A percentile compares a stretch with the other conserved stretches of the same genome.
Conservation (phyloP, 2,888 invertebrate species). For the Lordiphosa andalusiaca region DNA sequence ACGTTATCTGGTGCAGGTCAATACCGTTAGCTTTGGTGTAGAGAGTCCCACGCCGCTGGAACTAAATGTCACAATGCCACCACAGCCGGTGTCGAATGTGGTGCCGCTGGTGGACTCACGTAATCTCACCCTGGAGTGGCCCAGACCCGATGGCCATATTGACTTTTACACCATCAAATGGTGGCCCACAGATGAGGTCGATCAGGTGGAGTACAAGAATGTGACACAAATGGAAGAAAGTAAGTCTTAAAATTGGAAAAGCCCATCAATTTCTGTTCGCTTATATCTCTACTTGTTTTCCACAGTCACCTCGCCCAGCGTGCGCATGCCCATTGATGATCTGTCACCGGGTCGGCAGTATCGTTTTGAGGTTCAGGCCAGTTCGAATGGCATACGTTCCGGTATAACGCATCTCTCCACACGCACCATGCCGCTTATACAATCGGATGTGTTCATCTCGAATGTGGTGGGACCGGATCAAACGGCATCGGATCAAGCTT, state of each 20-base stretch:
- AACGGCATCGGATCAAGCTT: neutral
- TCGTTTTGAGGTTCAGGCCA: constrained; percentile 87
- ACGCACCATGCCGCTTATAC: constrained; percentile 92
- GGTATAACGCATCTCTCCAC: constrained; percentile 88
- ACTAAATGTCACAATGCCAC: constrained; percentile 92
- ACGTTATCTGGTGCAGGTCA: constrained; percentile 91
- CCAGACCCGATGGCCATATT: constrained; percentile 91
- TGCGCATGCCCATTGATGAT: constrained; percentile 86
- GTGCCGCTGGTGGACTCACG: constrained; percentile 91
- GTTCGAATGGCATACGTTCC: constrained; percentile 89
- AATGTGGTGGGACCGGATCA: constrained; percentile 81
- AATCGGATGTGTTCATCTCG: constrained; percentile 94
- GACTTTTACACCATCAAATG: constrained; percentile 89
- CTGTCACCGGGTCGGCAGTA: constrained; percentile 91
- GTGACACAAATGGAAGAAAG: constrained; percentile 80
- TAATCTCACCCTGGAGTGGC: constrained; percentile 95
- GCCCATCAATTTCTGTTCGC: no score
- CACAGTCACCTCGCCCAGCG: constrained; percentile 79
- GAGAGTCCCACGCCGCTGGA: constrained; percentile 89
- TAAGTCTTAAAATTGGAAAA: constrained; percentile 43
- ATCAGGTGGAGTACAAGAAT: constrained; percentile 81
- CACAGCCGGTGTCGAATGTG: constrained; percentile 92
- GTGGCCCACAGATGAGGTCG: constrained; percentile 84
- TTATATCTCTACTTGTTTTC: neutral
- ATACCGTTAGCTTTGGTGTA: constrained; percentile 91